Evolutionary conservation across 2,797 vertebrate species (phyloP), one percentile per base, ranked within the genome.

Genomic region (Microctenopoma lineatum): DNA sequence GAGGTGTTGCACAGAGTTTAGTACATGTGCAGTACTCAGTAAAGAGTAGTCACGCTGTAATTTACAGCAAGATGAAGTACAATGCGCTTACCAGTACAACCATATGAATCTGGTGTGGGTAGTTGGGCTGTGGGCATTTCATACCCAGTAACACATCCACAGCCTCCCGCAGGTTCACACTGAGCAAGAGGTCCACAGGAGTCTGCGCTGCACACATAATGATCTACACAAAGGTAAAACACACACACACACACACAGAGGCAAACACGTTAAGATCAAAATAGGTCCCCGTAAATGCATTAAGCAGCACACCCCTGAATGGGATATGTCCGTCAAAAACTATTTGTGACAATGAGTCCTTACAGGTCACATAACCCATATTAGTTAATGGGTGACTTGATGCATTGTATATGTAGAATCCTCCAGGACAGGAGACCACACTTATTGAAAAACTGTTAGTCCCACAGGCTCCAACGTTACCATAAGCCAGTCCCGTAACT

Each of bases 131-230:
- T 0, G 4, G 66, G 66, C 1, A 84, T 41, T 69, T 39, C 54
- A 66, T 83, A 85, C 3, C 90, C 86, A 27, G 52, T 0, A 2
- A 70, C 2, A 71, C 87, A 90, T 7, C 0, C 0, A 46, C 88
- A 90, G 9, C 77, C 83, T 48, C 85, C 87, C 0, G 9, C 3
- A n/a, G 26, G 9, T 9, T 2, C 2, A 50, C 90, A 90, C 48
- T 75, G 0, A 54, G 87, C 79, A 3, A 75, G 53, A 5, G 83
- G 79, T 36, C 90, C 90, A 29, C 84, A 89, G 18, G 77, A 81
- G 26, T 26, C 47, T 13, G 26, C 0, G 0, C 5, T 10, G 70
- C 89, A 92, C 0, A 9, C 6, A 26, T 1, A 18, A 57, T 89
- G 87, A 70, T 66, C 90, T 90, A 55, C 69, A 65, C 10, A 39